Percentiles rank a stretch among this genome's conserved stretches.
These are phyloP conservation scores for Palythoa grandiflora DNA, from an alignment of 92 coral and sea anemone species.

Conservation along the genomic window DNA sequence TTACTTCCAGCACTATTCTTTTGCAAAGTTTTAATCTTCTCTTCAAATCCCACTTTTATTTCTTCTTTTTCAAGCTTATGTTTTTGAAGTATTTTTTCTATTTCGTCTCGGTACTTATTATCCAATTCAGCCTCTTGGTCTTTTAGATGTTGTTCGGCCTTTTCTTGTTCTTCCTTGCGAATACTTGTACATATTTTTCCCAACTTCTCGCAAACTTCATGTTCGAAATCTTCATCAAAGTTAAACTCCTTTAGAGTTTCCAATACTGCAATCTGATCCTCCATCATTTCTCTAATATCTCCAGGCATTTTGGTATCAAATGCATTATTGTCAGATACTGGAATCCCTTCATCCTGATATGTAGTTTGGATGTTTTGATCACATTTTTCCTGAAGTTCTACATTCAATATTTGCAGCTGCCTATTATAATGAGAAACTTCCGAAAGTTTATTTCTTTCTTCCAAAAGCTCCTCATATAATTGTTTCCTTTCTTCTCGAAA, in stretches of 20 bases:
- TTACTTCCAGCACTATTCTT: constrained; percentile 62
- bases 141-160: not conserved
- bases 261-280: not conserved
- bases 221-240: not conserved
- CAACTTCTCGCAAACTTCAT: constrained; percentile 2
- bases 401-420: constrained; percentile 65
- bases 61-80: constrained; percentile 76
- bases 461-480: constrained; percentile 63
- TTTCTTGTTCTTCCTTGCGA: constrained; percentile 32
- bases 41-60: constrained; percentile 52
- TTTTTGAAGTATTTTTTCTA: constrained; percentile 39
- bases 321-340: not conserved
- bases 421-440: constrained; percentile 63
- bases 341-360: not conserved
- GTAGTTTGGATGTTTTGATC: constrained; percentile 62
- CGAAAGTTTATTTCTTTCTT: constrained; percentile 51
- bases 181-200: constrained; percentile 9
- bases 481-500: constrained; percentile 47
- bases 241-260: constrained; percentile 5
- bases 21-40: constrained; percentile 49
- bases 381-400: constrained; percentile 62
- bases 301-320: not conserved
- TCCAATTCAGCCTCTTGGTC: constrained; percentile 43
- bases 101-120: constrained; percentile 42
- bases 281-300: not conserved